phyloP scores from a whole-genome alignment of 2,797 vertebrate genomes.

The Hyperoplus lanceolatus region DNA sequence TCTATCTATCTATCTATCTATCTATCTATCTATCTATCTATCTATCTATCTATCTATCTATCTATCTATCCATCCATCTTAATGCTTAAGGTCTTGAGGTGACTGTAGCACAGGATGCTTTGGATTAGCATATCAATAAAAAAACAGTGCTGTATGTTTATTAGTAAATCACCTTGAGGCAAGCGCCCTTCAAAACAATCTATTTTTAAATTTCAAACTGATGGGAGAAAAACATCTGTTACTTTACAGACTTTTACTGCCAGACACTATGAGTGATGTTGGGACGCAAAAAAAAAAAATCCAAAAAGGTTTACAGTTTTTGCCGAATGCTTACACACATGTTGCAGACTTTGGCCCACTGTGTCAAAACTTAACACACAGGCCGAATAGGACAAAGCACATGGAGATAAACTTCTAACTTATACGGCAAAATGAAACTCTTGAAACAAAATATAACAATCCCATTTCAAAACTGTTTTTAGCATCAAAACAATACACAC shows the following conservation, averaged over 20 bases:
- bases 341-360: too few relatives aligned
- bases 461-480: too few relatives aligned
- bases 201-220: constrained; percentile 6
- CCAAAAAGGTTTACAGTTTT: constrained; percentile 54
- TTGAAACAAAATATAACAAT: too few relatives aligned
- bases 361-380: too few relatives aligned
- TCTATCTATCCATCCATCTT: constrained; percentile 14
- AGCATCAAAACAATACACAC: too few relatives aligned
- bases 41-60: too few relatives aligned
- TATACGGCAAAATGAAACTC: too few relatives aligned
- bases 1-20: not conserved
- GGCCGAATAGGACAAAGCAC: too few relatives aligned
- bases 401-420: too few relatives aligned
- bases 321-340: too few relatives aligned
- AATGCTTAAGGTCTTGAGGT: constrained; percentile 10
- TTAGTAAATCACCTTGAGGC: constrained; percentile 39
- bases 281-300: constrained; percentile 2
- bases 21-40: constrained; percentile 3
- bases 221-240: constrained; percentile 55
- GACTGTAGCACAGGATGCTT: constrained; percentile 19
- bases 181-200: constrained; percentile 47
- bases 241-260: constrained; percentile 26
- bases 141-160: constrained; percentile 25
- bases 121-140: constrained; percentile 44
- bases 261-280: constrained; percentile 28